A percentile compares a stretch with the other conserved stretches of the same genome.
Conservation (phyloP, 92 coral and sea anemone genomes). For the Palythoa caribaeorum region DNA sequence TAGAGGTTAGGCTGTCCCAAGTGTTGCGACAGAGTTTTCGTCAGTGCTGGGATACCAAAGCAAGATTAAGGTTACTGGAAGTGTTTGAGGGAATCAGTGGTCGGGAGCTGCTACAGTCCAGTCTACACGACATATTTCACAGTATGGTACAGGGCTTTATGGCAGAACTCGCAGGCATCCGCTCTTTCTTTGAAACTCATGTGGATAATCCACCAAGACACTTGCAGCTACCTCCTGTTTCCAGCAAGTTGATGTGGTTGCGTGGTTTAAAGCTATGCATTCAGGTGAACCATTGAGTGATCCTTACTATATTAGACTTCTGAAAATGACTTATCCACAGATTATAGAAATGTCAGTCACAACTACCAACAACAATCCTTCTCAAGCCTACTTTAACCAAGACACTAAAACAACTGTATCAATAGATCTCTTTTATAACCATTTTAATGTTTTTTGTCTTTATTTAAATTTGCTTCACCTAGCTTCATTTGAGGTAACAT, state of each 20-base stretch:
- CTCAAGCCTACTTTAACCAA: too few relatives aligned
- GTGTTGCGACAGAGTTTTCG: constrained; percentile 96
- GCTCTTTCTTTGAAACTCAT: constrained; percentile 76
- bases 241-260: constrained; percentile 95
- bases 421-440: too few relatives aligned
- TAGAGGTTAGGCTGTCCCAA: constrained; percentile 93
- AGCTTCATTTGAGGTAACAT: too few relatives aligned
- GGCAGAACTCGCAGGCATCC: constrained; percentile 75
- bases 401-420: too few relatives aligned
- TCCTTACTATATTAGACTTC: too few relatives aligned
- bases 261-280: constrained; percentile 91
- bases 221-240: constrained; percentile 96
- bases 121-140: constrained; percentile 79
- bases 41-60: constrained; percentile 98
- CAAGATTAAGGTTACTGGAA: constrained; percentile 92
- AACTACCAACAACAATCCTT: too few relatives aligned
- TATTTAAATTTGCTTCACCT: too few relatives aligned
- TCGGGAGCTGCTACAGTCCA: constrained; percentile 89
- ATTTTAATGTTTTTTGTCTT: too few relatives aligned
- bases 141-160: constrained; percentile 87
- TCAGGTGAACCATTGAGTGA: constrained; percentile 65
- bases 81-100: constrained; percentile 99
- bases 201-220: constrained; percentile 83
- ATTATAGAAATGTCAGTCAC: too few relatives aligned
- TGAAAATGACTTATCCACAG: too few relatives aligned